Conservation (phyloP, 2,113 vertebrate genomes). For the Cyrtonyx montezumae region DNA sequence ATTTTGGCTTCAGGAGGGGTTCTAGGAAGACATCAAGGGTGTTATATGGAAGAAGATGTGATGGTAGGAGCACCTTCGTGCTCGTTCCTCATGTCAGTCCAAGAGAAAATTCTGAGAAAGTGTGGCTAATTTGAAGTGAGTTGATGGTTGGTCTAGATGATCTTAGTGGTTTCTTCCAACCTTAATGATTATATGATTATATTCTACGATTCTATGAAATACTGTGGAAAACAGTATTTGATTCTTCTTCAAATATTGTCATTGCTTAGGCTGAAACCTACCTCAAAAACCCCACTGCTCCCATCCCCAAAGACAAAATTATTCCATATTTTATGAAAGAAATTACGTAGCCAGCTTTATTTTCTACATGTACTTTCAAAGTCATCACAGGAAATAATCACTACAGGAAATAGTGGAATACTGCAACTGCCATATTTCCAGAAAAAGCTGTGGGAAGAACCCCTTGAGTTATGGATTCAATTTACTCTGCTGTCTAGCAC, state of each 20-base stretch:
- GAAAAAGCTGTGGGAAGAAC: not conserved
- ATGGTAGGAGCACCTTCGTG: not conserved
- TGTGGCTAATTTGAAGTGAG: not conserved
- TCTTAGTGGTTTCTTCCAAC: too few species aligned
- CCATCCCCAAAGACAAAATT: not conserved
- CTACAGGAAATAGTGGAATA: not conserved
- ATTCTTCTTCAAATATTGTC: not conserved
- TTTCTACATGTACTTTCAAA: slow-evolving; percentile 11
- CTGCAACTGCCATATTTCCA: not conserved
- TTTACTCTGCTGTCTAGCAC: not conserved
- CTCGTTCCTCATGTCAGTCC: not conserved
- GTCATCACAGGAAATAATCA: not conserved
- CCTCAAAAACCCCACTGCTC: not conserved
- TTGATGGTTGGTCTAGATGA: too few species aligned
- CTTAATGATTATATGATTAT: too few species aligned
- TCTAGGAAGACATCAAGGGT: not conserved
- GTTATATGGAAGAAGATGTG: not conserved
- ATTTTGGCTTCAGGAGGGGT: not conserved
- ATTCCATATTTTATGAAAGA: not conserved
- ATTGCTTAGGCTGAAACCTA: not conserved
- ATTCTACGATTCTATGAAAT: not conserved
- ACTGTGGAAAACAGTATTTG: not conserved
- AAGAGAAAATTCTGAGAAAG: slow-evolving; percentile 7
- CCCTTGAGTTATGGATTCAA: not conserved
- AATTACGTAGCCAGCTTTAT: not conserved